Evolutionary conservation across 2,113 vertebrate species (phyloP).

Genomic region (Typhlomys cinereus): DNA sequence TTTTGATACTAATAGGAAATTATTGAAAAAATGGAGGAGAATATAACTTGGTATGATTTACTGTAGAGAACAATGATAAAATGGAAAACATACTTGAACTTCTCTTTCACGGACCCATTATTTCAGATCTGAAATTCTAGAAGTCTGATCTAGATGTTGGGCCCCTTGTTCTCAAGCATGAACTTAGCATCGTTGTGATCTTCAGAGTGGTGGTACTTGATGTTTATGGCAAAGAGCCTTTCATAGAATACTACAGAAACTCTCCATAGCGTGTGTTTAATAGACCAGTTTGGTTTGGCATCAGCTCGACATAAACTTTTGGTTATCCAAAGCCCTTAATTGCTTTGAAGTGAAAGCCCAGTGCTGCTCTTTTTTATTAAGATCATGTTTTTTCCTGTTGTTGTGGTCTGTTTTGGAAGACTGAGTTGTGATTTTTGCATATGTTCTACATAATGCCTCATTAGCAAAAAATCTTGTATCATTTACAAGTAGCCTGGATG

Average conservation of each 20-base stretch:
- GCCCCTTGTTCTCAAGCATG: slow-evolving; percentile 73
- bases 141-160: slow-evolving; percentile 72
- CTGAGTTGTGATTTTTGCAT: slow-evolving; percentile 86
- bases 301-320: slow-evolving; percentile 89
- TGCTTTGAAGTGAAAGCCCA: slow-evolving; percentile 89
- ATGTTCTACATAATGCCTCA: slow-evolving; percentile 88
- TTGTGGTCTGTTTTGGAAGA: slow-evolving; percentile 85
- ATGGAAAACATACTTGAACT: slow-evolving; percentile 80
- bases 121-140: slow-evolving; percentile 75
- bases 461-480: slow-evolving; percentile 85
- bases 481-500: slow-evolving; percentile 83
- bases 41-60: slow-evolving; percentile 78
- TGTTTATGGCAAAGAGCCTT: slow-evolving; percentile 77
- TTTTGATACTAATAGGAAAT: slow-evolving; percentile 76
- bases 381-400: slow-evolving; percentile 88
- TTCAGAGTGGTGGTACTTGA: slow-evolving; percentile 57
- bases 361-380: slow-evolving; percentile 89
- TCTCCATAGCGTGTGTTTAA: slow-evolving; percentile 87
- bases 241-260: slow-evolving; percentile 84
- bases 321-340: slow-evolving; percentile 89
- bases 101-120: slow-evolving; percentile 71
- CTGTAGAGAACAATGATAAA: slow-evolving; percentile 77
- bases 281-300: slow-evolving; percentile 93
- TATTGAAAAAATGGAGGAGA: slow-evolving; percentile 69
- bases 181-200: slow-evolving; percentile 69